Evolutionary conservation across 1,140 invertebrate species (phyloP).

Genomic region (Oryctes rhinoceros): DNA sequence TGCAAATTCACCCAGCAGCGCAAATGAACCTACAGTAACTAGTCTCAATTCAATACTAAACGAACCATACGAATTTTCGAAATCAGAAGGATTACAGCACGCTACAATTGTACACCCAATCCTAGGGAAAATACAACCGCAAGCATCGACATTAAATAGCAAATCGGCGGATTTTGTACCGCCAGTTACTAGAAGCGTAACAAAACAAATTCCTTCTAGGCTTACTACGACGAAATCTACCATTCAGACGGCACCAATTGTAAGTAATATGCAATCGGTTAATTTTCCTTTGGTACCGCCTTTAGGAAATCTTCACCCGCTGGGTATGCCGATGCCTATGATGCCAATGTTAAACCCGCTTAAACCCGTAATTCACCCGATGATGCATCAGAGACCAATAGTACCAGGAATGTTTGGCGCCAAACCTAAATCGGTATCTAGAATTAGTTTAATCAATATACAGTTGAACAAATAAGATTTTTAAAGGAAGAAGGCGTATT

Average conservation of each 20-base stretch:
- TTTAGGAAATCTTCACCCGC: background rate
- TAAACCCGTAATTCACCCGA: constrained; percentile 1
- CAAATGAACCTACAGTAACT: background rate
- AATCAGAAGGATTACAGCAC: background rate
- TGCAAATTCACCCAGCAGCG: background rate
- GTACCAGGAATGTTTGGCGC: background rate
- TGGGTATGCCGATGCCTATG: background rate
- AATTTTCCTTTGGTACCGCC: background rate
- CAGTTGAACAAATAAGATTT: constrained; percentile 12
- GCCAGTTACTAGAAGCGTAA: background rate
- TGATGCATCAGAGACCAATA: background rate
- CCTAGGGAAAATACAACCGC: constrained; percentile 12
- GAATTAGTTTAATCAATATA: constrained; percentile 8
- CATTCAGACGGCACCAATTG: background rate
- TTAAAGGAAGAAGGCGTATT: no score
- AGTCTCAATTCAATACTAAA: background rate
- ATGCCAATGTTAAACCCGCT: background rate
- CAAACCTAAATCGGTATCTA: background rate
- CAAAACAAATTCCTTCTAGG: background rate
- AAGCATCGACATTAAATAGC: background rate
- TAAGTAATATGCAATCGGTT: background rate
- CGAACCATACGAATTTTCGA: background rate
- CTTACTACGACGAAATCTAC: background rate
- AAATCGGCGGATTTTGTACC: background rate
- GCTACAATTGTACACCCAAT: constrained; percentile 20